Conservation (phyloP, 2,888 invertebrate genomes). For the Ormyrus thymus region DNA sequence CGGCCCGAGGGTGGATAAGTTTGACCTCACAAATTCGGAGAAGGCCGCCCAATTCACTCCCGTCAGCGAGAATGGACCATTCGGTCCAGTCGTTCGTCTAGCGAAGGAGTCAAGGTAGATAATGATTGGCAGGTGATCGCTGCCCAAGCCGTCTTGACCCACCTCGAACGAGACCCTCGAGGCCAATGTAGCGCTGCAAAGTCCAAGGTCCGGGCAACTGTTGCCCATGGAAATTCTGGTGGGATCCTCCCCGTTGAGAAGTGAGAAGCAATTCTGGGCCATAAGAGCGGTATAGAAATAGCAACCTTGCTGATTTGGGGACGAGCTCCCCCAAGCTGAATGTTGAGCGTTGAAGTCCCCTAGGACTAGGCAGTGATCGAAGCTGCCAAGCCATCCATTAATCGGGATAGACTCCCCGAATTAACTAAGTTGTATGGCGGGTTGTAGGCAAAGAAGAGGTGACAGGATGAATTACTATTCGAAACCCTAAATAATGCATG, state of each 20-base stretch:
- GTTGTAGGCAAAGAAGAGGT: neutral
- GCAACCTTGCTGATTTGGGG: neutral
- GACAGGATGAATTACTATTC: no score
- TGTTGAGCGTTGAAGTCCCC: neutral
- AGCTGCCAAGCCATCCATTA: neutral
- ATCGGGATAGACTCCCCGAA: neutral
- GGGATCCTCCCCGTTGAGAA: no score
- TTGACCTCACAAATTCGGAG: no score
- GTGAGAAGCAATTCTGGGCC: neutral
- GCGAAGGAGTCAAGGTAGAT: neutral
- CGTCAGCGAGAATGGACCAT: no score
- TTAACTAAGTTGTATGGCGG: neutral
- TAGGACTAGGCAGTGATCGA: neutral
- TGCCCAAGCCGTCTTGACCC: neutral
- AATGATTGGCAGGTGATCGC: neutral
- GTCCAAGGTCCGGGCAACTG: neutral
- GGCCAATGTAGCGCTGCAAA: neutral
- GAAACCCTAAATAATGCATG: no score
- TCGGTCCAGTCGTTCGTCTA: neutral
- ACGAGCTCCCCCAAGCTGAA: neutral
- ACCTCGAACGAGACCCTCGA: neutral
- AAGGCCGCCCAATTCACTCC: no score
- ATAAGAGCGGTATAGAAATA: neutral
- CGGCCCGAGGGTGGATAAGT: no score
- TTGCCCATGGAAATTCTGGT: no score